Base-by-base conservation (phyloP, 2,888 invertebrate species). In the Pogonocherus hispidulus region DNA sequence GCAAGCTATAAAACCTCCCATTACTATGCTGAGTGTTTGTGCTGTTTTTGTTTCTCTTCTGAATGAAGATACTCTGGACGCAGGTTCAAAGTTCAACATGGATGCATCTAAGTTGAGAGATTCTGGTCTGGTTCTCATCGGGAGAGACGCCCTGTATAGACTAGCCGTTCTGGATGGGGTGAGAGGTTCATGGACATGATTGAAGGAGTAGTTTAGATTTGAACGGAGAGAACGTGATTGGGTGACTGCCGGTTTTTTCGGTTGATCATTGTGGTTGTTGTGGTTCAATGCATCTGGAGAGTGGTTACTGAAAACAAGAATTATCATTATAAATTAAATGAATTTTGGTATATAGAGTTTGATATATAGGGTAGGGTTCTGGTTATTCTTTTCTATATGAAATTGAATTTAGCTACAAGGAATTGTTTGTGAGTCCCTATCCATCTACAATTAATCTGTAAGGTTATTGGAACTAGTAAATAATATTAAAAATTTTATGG, bases 21-120 rank as follows among this genome's bases (percentile, higher is more conserved):
- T 94, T 0, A 96, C 95, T 3, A 95, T 90, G 71, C 94, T 94
- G 56, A 96, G 84, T 0, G 95, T 95, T 81, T 95, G 94, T 2
- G 95, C 95, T 0, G 96, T 95, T 86, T 96, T 96, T 2, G 93
- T 94, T 82, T 96, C 96, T 56, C 94, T 87, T 59, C 93, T 88
- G 66, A 92, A 85, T 5, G 91, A 92, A 0, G 91, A 91, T 0
- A 92, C 91, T 72, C 92, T 84, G 14, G 84, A 82, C 11, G 86
- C 84, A 1, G 85, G 84, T 67, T 86, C 86, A 76, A 88, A 89
- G 77, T 89, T 90, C 22, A 85, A 68, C 54, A 89, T 88, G 41
- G 87, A 85, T 37, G 88, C 87, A 65, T 85, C 85, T 16, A 90
- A 86, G 69, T 87, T 88, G 3, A 88, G 84, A 0, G 89, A 89